A percentile compares a stretch with the other conserved stretches of the same genome.
Conservation (phyloP, 2,888 invertebrate species). For the Agonopterix heracliana region DNA sequence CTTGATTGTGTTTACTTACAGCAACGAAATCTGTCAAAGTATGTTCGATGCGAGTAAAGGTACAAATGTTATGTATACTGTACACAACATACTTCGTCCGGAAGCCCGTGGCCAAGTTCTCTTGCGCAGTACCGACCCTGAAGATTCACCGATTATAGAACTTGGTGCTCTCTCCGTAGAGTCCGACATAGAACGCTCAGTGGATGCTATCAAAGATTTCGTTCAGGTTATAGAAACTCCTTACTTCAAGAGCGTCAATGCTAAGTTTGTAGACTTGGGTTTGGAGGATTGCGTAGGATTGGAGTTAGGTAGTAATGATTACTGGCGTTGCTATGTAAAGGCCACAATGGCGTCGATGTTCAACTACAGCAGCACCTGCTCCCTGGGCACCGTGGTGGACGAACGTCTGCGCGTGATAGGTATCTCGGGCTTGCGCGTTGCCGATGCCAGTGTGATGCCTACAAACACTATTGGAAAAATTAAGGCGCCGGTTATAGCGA, state of each 20-base stretch:
- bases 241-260: background rate
- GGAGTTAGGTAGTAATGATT: slow-evolving; percentile 9
- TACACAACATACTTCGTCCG: slow-evolving; percentile 46
- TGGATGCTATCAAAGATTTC: background rate
- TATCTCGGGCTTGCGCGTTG: slow-evolving; percentile 15
- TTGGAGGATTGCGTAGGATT: background rate
- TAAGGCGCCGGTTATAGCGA: slow-evolving; percentile 54
- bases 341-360: slow-evolving; percentile 77
- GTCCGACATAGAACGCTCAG: background rate
- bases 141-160: slow-evolving; percentile 14
- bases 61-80: background rate
- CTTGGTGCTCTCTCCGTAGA: slow-evolving; percentile 4
- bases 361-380: slow-evolving; percentile 81
- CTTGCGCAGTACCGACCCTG: slow-evolving; percentile 16
- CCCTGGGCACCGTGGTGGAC: slow-evolving; percentile 85
- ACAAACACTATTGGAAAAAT: slow-evolving; percentile 73
- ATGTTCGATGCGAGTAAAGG: background rate
- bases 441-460: slow-evolving; percentile 60
- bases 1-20: background rate
- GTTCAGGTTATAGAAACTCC: background rate
- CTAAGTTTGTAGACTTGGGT: background rate
- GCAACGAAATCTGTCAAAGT: background rate
- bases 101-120: slow-evolving; percentile 42
- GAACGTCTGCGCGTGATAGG: slow-evolving; percentile 25
- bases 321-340: slow-evolving; percentile 19